phyloP scores from a whole-genome alignment of 2,888 invertebrate genomes.

The Cephus pulcher region DNA sequence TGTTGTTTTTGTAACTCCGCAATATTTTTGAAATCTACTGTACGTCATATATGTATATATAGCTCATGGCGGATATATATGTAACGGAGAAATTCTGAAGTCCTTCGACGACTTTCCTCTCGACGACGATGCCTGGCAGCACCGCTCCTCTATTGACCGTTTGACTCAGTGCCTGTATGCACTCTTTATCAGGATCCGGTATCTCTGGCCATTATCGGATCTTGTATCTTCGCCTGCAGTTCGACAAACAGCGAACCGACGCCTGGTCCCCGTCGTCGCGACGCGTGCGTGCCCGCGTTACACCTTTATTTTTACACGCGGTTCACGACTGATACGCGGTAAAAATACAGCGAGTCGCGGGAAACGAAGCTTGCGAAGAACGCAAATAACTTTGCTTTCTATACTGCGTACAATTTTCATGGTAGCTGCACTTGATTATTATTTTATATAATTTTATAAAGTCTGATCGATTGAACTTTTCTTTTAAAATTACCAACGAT shows the following conservation, averaged over 20 bases:
- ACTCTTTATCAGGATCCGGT: constrained; percentile 23
- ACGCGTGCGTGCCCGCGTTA: constrained; percentile 20
- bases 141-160: constrained; percentile 33
- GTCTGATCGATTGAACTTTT: too few species aligned
- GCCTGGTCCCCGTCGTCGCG: not conserved
- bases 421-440: not conserved
- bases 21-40: not conserved
- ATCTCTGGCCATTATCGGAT: constrained; percentile 14
- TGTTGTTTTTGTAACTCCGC: not conserved
- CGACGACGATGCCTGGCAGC: not conserved
- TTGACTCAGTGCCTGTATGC: constrained; percentile 29
- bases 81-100: not conserved
- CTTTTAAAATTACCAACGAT: too few species aligned
- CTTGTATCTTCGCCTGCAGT: constrained; percentile 9
- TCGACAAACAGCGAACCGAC: constrained; percentile 5
- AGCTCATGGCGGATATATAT: not conserved
- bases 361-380: not conserved
- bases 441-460: not conserved
- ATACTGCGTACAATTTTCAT: not conserved
- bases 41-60: not conserved
- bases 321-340: constrained; percentile 20
- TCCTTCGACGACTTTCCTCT: not conserved
- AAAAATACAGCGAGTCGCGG: constrained; percentile 21
- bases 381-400: not conserved
- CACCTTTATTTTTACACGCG: constrained; percentile 23